Percentiles rank a stretch among this genome's conserved stretches.
These are phyloP conservation scores for Caerostris darwini DNA, from an alignment of 1,140 invertebrate genomes.

Conservation along the genomic window DNA sequence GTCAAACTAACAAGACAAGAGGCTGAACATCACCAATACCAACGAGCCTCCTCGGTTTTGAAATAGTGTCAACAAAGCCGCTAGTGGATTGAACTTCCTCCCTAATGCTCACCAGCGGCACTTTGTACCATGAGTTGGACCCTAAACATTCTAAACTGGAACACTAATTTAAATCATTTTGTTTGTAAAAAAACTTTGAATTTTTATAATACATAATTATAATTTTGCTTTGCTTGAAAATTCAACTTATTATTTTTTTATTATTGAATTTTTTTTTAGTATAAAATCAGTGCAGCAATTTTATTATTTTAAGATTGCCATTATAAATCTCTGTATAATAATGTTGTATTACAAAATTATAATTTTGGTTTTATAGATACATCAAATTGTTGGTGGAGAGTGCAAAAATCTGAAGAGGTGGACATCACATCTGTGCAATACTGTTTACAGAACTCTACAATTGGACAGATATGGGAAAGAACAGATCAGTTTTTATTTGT, in stretches of 20 bases:
- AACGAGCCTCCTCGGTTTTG: too few species aligned
- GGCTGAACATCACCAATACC: too few species aligned
- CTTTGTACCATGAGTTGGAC: too few species aligned
- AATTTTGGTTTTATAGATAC: constrained; percentile 46
- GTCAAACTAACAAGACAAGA: too few species aligned
- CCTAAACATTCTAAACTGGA: too few species aligned
- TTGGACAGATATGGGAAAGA: constrained; percentile 85
- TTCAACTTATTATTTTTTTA: neutral
- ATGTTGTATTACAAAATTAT: neutral
- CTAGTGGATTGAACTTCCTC: too few species aligned
- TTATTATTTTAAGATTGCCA: neutral
- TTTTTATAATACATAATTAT: neutral
- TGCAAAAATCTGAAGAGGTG: constrained; percentile 81
- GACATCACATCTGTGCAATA: constrained; percentile 84
- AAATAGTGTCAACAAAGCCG: too few species aligned
- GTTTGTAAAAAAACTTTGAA: too few species aligned
- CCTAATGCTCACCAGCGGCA: too few species aligned
- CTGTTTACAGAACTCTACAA: constrained; percentile 85
- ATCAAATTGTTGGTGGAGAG: constrained; percentile 53
- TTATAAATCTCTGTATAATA: too few species aligned
- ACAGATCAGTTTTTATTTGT: constrained; percentile 86
- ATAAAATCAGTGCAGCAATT: neutral
- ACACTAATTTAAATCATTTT: too few species aligned
- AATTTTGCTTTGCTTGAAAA: neutral
- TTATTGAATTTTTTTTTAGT: neutral